Evolutionary conservation across 2,113 vertebrate genomes (phyloP).

Genomic region (Brachyhypopomus occidentalis): DNA sequence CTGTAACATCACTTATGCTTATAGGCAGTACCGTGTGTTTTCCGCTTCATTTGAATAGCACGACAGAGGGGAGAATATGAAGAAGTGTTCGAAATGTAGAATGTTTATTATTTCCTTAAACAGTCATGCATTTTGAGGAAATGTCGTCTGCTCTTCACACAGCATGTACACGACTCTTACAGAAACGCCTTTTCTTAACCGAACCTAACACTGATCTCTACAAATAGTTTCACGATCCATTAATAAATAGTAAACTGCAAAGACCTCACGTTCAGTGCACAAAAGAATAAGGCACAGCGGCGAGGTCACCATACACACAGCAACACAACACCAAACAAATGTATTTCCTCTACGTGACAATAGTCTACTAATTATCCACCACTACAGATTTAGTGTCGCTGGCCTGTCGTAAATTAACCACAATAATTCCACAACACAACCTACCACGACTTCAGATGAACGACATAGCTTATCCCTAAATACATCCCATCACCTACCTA

Average conservation of each 20-base stretch:
- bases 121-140: constrained; percentile 33
- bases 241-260: constrained; percentile 12
- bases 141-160: not conserved
- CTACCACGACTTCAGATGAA: not conserved
- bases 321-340: not conserved
- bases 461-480: not conserved
- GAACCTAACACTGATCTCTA: constrained; percentile 10
- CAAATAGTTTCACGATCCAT: not conserved
- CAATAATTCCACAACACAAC: not conserved
- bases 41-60: not conserved
- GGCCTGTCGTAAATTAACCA: constrained; percentile 4
- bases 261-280: not conserved
- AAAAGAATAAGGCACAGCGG: not conserved
- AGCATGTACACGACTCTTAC: not conserved
- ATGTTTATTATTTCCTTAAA: constrained; percentile 42
- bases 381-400: not conserved
- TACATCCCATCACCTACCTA: constrained; percentile 7
- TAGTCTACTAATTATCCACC: not conserved
- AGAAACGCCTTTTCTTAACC: not conserved
- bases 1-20: no score
- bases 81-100: not conserved
- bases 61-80: not conserved
- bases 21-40: not conserved
- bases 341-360: not conserved
- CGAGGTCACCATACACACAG: not conserved